phyloP scores from a whole-genome alignment of 2,888 invertebrate genomes.

The Rhagium mordax region DNA sequence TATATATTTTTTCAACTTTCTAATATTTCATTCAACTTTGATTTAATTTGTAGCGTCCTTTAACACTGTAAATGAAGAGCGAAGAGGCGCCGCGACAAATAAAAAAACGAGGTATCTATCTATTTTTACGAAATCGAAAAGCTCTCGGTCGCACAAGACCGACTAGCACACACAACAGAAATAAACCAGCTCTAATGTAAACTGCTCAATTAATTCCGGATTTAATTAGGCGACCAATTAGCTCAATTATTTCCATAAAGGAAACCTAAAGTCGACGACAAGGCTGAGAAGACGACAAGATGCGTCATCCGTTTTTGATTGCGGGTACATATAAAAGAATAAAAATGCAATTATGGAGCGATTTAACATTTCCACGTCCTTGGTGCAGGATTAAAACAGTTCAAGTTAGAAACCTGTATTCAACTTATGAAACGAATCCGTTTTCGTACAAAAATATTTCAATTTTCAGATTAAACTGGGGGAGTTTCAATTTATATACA shows the following conservation, averaged over 20 bases:
- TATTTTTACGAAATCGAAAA: conserved; percentile 20
- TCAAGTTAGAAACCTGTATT: too few species aligned
- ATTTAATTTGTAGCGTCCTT: conserved; percentile 30
- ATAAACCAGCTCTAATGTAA: conserved; percentile 23
- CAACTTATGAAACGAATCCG: too few species aligned
- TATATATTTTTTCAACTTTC: conserved; percentile 50
- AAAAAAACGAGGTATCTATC: not conserved
- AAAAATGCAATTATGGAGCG: too few species aligned
- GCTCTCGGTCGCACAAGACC: not conserved
- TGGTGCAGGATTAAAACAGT: too few species aligned
- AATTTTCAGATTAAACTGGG: too few species aligned
- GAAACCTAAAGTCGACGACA: not conserved
- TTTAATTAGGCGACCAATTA: conserved; percentile 26
- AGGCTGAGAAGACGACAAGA: too few species aligned
- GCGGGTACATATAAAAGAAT: too few species aligned
- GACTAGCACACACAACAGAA: conserved; percentile 21
- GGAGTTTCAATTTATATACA: too few species aligned
- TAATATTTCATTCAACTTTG: conserved; percentile 50
- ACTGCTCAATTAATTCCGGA: conserved; percentile 19
- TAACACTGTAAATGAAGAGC: not conserved
- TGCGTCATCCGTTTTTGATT: too few species aligned
- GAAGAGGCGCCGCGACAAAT: conserved; percentile 6
- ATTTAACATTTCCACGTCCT: too few species aligned
- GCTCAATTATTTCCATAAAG: conserved; percentile 7
- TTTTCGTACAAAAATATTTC: too few species aligned